phyloP scores from a whole-genome alignment of 2,888 invertebrate genomes.

The Pollenia angustigena region DNA sequence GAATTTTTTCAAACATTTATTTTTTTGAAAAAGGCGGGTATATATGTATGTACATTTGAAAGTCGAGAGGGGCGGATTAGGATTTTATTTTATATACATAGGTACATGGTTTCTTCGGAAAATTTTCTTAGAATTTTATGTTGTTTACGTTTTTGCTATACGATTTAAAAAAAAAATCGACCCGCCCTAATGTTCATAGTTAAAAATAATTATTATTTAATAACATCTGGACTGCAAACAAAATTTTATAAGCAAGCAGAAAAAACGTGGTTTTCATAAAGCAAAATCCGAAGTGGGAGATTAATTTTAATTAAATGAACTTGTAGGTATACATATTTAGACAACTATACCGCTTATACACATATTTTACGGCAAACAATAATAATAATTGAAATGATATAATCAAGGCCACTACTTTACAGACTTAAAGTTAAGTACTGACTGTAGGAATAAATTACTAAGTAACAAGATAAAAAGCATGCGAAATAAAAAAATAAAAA shows the following conservation, averaged over 20 bases:
- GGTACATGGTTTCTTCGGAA: too few species aligned
- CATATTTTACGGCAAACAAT: neutral
- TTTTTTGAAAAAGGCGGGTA: too few species aligned
- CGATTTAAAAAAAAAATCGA: too few species aligned
- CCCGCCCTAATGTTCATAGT: neutral
- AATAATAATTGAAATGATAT: conserved; percentile 17
- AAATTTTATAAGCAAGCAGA: neutral
- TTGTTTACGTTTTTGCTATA: too few species aligned
- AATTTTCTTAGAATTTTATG: too few species aligned
- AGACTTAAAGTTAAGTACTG: neutral
- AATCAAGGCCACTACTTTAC: conserved; percentile 42
- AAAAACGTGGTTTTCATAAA: neutral
- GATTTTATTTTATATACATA: too few species aligned
- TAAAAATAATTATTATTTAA: neutral
- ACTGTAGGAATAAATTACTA: neutral
- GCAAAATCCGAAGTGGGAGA: conserved; percentile 30
- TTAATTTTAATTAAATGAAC: conserved; percentile 50
- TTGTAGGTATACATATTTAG: conserved; percentile 21
- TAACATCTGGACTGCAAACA: conserved; percentile 4
- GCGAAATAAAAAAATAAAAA: neutral
- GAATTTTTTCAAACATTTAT: too few species aligned
- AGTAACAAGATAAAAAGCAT: conserved; percentile 27
- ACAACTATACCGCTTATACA: neutral
- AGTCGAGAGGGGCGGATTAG: too few species aligned
- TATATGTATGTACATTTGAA: too few species aligned